A percentile compares a stretch with the other conserved stretches of the same genome.
Conservation (phyloP, 2,113 vertebrate genomes). For the Ardeotis arabs region DNA sequence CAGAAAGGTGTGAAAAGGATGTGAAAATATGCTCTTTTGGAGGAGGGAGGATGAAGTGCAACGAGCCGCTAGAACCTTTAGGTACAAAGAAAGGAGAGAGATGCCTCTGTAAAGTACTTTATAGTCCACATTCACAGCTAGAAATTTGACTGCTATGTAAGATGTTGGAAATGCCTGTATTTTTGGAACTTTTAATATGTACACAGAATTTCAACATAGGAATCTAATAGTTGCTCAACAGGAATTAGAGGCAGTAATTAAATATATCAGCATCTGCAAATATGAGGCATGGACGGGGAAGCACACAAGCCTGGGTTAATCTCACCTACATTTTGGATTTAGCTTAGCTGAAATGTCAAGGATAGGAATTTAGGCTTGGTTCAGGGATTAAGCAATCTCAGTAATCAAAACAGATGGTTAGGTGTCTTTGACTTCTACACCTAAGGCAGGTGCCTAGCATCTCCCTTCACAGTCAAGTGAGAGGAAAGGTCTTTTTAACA, state of each 20-base stretch:
- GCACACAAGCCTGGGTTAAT: background rate
- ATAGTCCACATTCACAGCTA: background rate
- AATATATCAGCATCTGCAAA: background rate
- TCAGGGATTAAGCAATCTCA: background rate
- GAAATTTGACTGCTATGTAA: background rate
- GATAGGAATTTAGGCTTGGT: background rate
- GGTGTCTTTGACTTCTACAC: background rate
- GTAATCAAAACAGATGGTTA: background rate
- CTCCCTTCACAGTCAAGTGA: background rate
- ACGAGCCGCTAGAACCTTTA: fast-evolving
- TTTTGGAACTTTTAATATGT: background rate
- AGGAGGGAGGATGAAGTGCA: background rate
- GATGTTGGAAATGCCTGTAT: background rate
- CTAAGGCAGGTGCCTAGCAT: background rate
- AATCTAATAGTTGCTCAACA: background rate
- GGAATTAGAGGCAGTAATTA: background rate
- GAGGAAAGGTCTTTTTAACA: background rate
- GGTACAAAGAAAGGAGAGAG: background rate
- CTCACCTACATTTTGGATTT: background rate
- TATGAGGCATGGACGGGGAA: fast-evolving
- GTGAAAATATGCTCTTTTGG: background rate
- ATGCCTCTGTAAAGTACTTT: background rate
- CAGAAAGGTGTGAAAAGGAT: background rate
- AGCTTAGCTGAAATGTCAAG: background rate
- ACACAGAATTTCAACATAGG: background rate